Evolutionary conservation across 1,140 invertebrate genomes (phyloP), one percentile per base, ranked within the genome.

Genomic region (Leptestheria dahalacensis): DNA sequence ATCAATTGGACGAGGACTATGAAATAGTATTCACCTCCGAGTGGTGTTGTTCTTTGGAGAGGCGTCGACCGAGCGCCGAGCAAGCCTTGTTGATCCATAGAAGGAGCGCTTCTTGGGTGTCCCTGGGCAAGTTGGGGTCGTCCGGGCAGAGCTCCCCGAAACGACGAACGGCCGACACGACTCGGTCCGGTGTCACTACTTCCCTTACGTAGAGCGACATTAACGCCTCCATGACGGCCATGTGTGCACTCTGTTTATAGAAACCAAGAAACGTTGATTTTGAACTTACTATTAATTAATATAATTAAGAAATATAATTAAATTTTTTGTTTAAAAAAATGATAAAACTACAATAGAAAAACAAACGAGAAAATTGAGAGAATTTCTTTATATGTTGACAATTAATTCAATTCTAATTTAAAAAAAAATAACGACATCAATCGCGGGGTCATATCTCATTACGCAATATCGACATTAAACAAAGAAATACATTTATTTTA

Each of bases 121-220:
- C 82, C 28, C 72, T 71, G 11, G 88, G 83, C 33, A 69, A 74
- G 68, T 71, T 56, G 74, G 54, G 74, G 66, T 68, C 72, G 66
- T 68, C 76, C 67, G 72, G 72, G 64, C 69, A 66, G 67, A 78
- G 76, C 70, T 73, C 64, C 49, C 74, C 77, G 71, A 83, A 88
- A 61, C 86, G 76, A 66, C 82, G 79, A 56, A 94, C 85, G 53
- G 92, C 89, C 59, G 89, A 82, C 24, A 85, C 78, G 26, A 96
- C 85, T 55, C 88, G 79, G 65, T 97, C 92, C 41, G 85, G 78
- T 20, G 88, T 91, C 61, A 94, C 85, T 60, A 95, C 86, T 75
- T 97, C 91, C 68, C 88, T 86, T 63, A 91, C 85, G 75, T 96
- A 96, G 62, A 97, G 79, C 66, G 82, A 79, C 93, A 99, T 97